Conservation (phyloP, 2,888 invertebrate genomes). For the Sepioteuthis lessoniana region DNA sequence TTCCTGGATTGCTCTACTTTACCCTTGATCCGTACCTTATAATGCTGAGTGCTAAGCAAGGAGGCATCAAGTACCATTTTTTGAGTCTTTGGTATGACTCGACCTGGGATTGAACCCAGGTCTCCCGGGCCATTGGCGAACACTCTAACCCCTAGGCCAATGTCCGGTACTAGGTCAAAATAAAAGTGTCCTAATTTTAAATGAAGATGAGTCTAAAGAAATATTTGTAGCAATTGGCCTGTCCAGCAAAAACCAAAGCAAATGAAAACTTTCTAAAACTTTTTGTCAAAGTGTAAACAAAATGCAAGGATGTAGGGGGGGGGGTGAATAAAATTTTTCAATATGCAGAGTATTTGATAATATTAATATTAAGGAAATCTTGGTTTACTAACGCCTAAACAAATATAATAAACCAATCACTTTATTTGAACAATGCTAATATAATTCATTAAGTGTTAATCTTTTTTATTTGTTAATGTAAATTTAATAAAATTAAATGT, state of each 20-base stretch:
- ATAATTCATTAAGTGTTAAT: background rate
- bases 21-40: too few relatives aligned
- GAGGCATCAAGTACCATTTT: too few relatives aligned
- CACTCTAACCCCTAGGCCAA: too few relatives aligned
- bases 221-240: constrained; percentile 3
- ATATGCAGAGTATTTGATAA: background rate
- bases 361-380: background rate
- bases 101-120: too few relatives aligned
- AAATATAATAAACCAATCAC: background rate
- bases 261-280: background rate
- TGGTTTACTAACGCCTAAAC: background rate
- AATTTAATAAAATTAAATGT: background rate
- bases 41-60: too few relatives aligned
- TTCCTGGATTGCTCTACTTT: too few relatives aligned
- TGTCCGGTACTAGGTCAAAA: too few relatives aligned
- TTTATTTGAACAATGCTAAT: background rate
- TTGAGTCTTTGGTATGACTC: too few relatives aligned
- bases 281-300: background rate
- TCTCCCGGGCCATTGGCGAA: too few relatives aligned
- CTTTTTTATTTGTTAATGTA: background rate
- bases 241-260: background rate
- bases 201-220: background rate
- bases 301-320: too few relatives aligned
- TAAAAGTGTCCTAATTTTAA: background rate
- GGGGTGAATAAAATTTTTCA: too few relatives aligned